phyloP scores from a whole-genome alignment of 2,797 vertebrate genomes.

The Mus caroli region DNA sequence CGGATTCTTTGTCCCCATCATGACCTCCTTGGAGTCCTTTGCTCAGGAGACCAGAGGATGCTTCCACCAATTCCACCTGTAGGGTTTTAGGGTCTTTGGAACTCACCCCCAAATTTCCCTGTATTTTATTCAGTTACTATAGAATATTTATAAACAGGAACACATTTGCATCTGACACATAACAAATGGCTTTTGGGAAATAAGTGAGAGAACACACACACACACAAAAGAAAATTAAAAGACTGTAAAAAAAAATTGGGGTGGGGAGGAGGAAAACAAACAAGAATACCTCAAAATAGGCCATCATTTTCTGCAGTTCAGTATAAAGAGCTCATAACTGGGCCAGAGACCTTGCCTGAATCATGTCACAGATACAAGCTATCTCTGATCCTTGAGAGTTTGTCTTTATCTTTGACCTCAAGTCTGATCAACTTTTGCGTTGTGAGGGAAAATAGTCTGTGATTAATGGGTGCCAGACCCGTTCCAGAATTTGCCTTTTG shows the following conservation, averaged over 20 bases:
- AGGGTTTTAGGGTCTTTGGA: neutral
- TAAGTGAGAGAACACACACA: slow-evolving; percentile 72
- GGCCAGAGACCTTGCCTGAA: neutral
- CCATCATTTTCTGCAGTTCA: neutral
- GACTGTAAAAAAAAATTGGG: slow-evolving; percentile 26
- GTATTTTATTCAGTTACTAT: slow-evolving; percentile 71
- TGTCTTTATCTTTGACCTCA: neutral
- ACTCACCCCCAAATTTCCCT: neutral
- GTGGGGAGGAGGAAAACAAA: slow-evolving; percentile 23
- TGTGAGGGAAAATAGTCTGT: neutral
- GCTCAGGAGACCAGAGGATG: neutral
- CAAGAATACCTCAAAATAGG: slow-evolving; percentile 32
- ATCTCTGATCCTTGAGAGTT: neutral
- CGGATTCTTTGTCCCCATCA: neutral
- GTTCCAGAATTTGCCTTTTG: neutral
- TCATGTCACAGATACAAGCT: neutral
- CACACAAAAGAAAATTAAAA: slow-evolving; percentile 71
- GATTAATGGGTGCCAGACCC: neutral
- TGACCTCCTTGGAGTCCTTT: neutral
- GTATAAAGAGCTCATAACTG: neutral
- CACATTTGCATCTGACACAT: slow-evolving; percentile 79
- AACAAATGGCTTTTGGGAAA: slow-evolving; percentile 82
- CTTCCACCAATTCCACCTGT: neutral
- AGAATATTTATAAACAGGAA: slow-evolving; percentile 78
- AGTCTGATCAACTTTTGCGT: neutral